phyloP scores from a whole-genome alignment of 1,140 invertebrate genomes.

The Microplitis mediator region DNA sequence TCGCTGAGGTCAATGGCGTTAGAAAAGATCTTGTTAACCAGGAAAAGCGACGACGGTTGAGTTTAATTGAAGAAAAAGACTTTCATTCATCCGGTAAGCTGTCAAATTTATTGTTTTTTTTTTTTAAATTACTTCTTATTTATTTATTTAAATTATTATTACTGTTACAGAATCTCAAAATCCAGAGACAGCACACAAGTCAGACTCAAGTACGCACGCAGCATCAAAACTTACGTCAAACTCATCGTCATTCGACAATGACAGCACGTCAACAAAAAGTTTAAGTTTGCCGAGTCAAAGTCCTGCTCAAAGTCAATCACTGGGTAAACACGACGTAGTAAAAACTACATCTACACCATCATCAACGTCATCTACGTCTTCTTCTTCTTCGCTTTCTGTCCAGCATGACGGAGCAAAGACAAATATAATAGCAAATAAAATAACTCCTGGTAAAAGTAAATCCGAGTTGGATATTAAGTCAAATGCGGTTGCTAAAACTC shows the following conservation, averaged over 20 bases:
- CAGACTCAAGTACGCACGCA: conserved; percentile 37
- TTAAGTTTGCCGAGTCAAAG: conserved; percentile 37
- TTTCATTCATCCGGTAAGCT: conserved; percentile 52
- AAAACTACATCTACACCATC: neutral
- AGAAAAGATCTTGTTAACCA: conserved; percentile 55
- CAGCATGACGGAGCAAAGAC: neutral
- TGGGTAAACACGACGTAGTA: conserved; percentile 13
- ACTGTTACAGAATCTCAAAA: conserved; percentile 57
- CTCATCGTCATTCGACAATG: conserved; percentile 40
- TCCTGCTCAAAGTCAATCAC: conserved; percentile 7
- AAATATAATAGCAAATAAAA: conserved; percentile 33
- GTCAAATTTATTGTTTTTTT: conserved; percentile 9
- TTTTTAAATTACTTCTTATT: conserved; percentile 13
- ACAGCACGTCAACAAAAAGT: conserved; percentile 39
- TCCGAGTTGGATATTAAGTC: conserved; percentile 43
- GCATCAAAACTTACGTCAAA: conserved; percentile 36
- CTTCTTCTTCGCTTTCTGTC: neutral
- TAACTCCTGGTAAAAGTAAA: conserved; percentile 43
- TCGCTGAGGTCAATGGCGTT: conserved; percentile 57
- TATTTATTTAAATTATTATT: conserved; percentile 15
- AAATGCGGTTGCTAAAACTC: conserved; percentile 36
- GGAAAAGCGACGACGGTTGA: conserved; percentile 57
- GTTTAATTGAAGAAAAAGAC: conserved; percentile 60
- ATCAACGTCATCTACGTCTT: neutral
- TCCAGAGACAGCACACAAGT: conserved; percentile 45